Percentiles rank a stretch among this genome's conserved stretches.
These are phyloP conservation scores for Drosophila greeni DNA, from an alignment of 2,888 invertebrate species.

Conservation along the genomic window DNA sequence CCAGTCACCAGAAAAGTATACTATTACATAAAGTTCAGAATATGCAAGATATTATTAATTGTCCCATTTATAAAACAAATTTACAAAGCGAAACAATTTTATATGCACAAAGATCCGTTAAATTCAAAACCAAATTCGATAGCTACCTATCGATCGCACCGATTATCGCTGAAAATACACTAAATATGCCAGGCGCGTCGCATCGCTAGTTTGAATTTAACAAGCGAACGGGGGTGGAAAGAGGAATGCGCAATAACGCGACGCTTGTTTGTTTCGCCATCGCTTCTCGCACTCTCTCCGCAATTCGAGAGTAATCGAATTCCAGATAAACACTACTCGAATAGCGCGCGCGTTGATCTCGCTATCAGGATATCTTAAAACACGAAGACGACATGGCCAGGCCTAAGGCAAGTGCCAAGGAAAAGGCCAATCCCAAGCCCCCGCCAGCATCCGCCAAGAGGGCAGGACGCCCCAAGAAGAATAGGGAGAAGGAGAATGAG, in stretches of 20 bases:
- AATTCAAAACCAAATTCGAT: slow-evolving; percentile 11
- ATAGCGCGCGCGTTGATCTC: slow-evolving; percentile 6
- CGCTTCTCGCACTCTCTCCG: slow-evolving; percentile 4
- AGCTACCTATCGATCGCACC: slow-evolving; percentile 13
- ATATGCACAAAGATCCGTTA: slow-evolving; percentile 2
- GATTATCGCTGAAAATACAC: slow-evolving; percentile 12
- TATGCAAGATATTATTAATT: not conserved
- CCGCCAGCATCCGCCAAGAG: slow-evolving; percentile 39
- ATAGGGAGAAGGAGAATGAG: slow-evolving; percentile 31
- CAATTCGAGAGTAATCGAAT: slow-evolving; percentile 8
- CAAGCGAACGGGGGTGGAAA: slow-evolving; percentile 60
- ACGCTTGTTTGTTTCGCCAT: slow-evolving; percentile 56
- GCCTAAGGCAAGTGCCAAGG: slow-evolving; percentile 37
- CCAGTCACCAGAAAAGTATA: not conserved
- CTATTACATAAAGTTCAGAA: not conserved
- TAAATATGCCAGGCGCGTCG: slow-evolving; percentile 24
- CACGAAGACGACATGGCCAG: slow-evolving; percentile 22
- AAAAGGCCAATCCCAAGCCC: slow-evolving; percentile 25
- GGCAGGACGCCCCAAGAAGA: slow-evolving; percentile 23
- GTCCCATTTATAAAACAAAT: not conserved
- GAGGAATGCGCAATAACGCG: slow-evolving; percentile 51
- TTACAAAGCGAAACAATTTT: too few species aligned
- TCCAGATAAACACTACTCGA: not conserved
- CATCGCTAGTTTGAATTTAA: slow-evolving; percentile 33
- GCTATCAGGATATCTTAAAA: not conserved